Percentiles rank a stretch among this genome's conserved stretches.
phyloP scores from a whole-genome alignment of 2,888 invertebrate species.

The Chrysotoxum bicinctum region DNA sequence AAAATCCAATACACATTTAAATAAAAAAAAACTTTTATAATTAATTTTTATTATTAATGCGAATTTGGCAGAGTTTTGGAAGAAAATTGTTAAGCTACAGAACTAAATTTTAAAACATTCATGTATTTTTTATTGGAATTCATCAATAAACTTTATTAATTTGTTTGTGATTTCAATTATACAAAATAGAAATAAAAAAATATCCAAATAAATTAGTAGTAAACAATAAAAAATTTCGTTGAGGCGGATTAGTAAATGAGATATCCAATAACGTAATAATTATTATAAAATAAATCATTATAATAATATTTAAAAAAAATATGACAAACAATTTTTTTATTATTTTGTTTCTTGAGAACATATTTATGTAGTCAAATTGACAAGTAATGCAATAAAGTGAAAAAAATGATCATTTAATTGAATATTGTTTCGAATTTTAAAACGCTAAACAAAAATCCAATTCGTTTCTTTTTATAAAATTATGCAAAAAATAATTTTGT shows the following conservation, averaged over 20 bases:
- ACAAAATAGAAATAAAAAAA: slow-evolving; percentile 36
- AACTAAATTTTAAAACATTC: slow-evolving; percentile 73
- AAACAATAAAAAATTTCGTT: slow-evolving; percentile 47
- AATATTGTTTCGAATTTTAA: slow-evolving; percentile 31
- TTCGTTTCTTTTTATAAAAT: slow-evolving; percentile 72
- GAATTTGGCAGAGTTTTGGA: slow-evolving; percentile 77
- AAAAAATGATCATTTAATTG: background rate
- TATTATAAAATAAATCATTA: too few species aligned
- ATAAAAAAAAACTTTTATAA: slow-evolving; percentile 41
- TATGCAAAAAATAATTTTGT: slow-evolving; percentile 25
- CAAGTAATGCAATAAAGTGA: slow-evolving; percentile 16
- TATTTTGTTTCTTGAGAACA: slow-evolving; percentile 26
- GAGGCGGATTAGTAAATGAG: slow-evolving; percentile 51
- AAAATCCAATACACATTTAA: slow-evolving; percentile 58
- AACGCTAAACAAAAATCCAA: slow-evolving; percentile 80
- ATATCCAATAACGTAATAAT: slow-evolving; percentile 48
- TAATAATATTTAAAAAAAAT: slow-evolving; percentile 30
- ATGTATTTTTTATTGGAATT: slow-evolving; percentile 7
- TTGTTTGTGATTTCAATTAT: slow-evolving; percentile 70
- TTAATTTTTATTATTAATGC: slow-evolving; percentile 73
- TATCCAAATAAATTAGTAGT: slow-evolving; percentile 25
- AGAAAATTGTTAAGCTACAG: slow-evolving; percentile 82
- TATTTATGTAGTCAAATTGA: slow-evolving; percentile 8
- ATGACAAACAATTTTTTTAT: slow-evolving; percentile 3
- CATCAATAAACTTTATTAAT: slow-evolving; percentile 46